These are phyloP conservation scores for Neodiprion pinetum DNA, from an alignment of 1,140 invertebrate genomes.

Conservation along the genomic window DNA sequence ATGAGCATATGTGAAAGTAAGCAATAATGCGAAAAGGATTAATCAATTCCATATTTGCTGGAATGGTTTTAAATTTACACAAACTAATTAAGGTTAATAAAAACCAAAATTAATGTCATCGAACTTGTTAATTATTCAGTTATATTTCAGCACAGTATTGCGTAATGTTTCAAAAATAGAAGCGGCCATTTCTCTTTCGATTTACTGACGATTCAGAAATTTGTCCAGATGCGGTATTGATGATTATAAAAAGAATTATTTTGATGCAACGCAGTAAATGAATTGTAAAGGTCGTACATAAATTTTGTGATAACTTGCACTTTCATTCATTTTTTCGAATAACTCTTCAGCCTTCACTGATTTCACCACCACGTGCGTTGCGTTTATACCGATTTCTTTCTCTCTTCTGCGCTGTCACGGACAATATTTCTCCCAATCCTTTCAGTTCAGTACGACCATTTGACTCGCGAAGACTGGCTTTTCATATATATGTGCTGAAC, in stretches of 20 bases:
- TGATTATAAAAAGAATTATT: too few relatives aligned
- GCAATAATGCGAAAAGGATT: background rate
- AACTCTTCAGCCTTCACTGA: too few relatives aligned
- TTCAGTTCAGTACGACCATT: background rate
- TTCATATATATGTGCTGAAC: background rate
- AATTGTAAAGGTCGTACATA: too few relatives aligned
- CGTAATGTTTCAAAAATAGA: background rate
- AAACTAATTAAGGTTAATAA: background rate
- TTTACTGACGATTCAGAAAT: too few relatives aligned
- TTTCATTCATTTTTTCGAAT: too few relatives aligned
- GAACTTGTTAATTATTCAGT: conserved; percentile 4
- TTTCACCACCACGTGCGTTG: too few relatives aligned
- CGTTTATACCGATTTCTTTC: background rate
- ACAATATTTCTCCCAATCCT: background rate
- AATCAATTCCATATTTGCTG: background rate
- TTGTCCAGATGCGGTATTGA: too few relatives aligned
- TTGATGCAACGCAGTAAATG: too few relatives aligned
- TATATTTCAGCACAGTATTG: conserved; percentile 1
- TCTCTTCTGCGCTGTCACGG: background rate
- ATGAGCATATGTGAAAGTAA: background rate
- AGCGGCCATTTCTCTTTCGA: too few relatives aligned
- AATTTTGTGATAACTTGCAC: too few relatives aligned
- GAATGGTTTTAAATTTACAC: background rate
- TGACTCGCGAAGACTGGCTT: background rate
- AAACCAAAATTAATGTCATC: conserved; percentile 12